Conservation (phyloP, 2,888 invertebrate species). For the Anagyrus pseudococci region DNA sequence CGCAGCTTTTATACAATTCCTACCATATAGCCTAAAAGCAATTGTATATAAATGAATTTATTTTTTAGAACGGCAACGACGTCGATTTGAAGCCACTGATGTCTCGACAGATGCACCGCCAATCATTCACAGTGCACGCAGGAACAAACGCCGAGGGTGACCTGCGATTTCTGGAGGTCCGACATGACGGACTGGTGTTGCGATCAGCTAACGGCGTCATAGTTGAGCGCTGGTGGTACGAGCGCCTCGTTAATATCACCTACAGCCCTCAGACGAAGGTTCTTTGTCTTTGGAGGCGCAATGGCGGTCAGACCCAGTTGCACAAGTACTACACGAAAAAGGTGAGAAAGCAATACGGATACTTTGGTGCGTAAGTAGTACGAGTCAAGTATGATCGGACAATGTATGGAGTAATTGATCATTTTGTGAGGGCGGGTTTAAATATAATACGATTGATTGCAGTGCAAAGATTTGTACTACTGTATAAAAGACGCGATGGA, state of each 20-base stretch:
- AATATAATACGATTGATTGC: too few relatives aligned
- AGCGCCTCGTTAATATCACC: slow-evolving; percentile 98
- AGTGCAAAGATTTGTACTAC: slow-evolving; percentile 98
- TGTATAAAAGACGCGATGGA: slow-evolving; percentile 99
- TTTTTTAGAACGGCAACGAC: slow-evolving; percentile 90
- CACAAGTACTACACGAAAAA: slow-evolving; percentile 99
- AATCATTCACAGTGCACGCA: slow-evolving; percentile 97
- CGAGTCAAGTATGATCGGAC: not conserved
- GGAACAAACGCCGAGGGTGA: slow-evolving; percentile 92
- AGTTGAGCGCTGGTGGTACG: slow-evolving; percentile 98
- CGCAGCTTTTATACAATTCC: not conserved
- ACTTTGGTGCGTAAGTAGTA: not conserved
- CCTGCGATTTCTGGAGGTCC: slow-evolving; percentile 88
- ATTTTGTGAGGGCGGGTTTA: too few relatives aligned
- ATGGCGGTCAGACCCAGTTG: slow-evolving; percentile 91
- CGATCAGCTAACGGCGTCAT: slow-evolving; percentile 85
- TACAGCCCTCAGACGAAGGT: slow-evolving; percentile 98
- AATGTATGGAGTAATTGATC: not conserved
- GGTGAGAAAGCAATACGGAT: slow-evolving; percentile 70
- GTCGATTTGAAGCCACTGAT: slow-evolving; percentile 96
- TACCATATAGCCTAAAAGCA: not conserved
- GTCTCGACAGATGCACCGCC: slow-evolving; percentile 93
- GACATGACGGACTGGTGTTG: slow-evolving; percentile 92
- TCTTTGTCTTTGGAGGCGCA: slow-evolving; percentile 95
- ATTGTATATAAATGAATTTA: not conserved